These are phyloP conservation scores for Anoplopoma fimbria DNA, from an alignment of 2,113 vertebrate genomes.

Conservation along the genomic window DNA sequence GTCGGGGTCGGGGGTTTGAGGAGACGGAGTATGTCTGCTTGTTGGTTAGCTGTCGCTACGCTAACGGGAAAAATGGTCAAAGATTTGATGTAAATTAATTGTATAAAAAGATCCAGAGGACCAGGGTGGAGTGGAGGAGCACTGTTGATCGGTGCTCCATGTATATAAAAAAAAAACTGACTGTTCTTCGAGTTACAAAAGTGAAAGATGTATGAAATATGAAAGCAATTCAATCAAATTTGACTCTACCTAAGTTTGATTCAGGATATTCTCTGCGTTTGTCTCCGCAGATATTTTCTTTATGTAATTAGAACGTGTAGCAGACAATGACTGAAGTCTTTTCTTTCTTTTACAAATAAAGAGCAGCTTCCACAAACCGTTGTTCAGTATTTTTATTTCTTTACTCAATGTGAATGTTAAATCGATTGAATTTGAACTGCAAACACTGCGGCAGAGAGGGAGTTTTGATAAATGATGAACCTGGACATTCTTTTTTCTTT, in stretches of 20 bases:
- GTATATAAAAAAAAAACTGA: slow-evolving; percentile 88
- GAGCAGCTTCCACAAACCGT: slow-evolving; percentile 96
- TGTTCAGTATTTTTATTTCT: background rate
- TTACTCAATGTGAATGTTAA: background rate
- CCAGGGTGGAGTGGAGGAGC: slow-evolving; percentile 80
- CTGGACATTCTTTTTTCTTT: background rate
- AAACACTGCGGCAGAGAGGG: background rate
- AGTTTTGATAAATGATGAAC: background rate
- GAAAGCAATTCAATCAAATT: slow-evolving; percentile 95
- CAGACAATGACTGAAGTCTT: slow-evolving; percentile 92
- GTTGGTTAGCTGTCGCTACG: slow-evolving; percentile 53
- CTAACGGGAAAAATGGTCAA: slow-evolving; percentile 69
- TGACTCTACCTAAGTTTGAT: slow-evolving; percentile 89
- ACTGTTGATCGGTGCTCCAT: slow-evolving; percentile 97
- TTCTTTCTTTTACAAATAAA: slow-evolving; percentile 98
- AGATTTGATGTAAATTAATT: slow-evolving; percentile 86
- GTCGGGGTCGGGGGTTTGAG: background rate
- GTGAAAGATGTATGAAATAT: slow-evolving; percentile 90
- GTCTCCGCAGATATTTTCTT: slow-evolving; percentile 97
- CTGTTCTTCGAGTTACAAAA: slow-evolving; percentile 86
- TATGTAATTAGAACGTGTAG: slow-evolving; percentile 98
- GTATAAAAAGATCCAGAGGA: slow-evolving; percentile 83
- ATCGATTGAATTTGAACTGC: background rate
- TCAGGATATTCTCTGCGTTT: slow-evolving; percentile 96
- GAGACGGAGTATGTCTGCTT: slow-evolving; percentile 45